phyloP scores from a whole-genome alignment of 2,797 vertebrate species.

The Sebastes baramenuke region DNA sequence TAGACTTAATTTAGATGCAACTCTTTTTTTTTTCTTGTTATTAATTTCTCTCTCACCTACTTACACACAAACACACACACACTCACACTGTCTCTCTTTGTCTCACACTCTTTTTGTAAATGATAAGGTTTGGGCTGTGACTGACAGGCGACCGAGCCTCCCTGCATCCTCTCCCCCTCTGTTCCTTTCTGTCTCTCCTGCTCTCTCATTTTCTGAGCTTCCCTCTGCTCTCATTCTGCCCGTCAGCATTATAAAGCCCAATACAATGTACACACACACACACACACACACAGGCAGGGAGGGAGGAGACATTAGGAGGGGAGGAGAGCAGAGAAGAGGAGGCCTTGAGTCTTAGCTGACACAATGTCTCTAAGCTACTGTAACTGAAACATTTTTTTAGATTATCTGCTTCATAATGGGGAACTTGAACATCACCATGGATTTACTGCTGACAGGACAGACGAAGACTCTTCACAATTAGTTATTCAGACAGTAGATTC shows the following conservation, averaged over 20 bases:
- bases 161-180: slow-evolving; percentile 17
- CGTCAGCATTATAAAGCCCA: slow-evolving; percentile 77
- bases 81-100: neutral
- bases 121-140: slow-evolving; percentile 57
- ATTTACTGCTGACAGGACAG: slow-evolving; percentile 36
- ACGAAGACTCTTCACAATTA: slow-evolving; percentile 17
- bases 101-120: slow-evolving; percentile 41
- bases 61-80: slow-evolving; percentile 2
- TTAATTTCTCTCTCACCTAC: slow-evolving; percentile 51
- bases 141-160: slow-evolving; percentile 60
- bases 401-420: slow-evolving; percentile 34
- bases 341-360: slow-evolving; percentile 56
- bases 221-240: slow-evolving; percentile 78
- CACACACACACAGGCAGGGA: neutral
- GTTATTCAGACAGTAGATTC: slow-evolving; percentile 8
- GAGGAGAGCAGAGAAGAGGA: slow-evolving; percentile 35
- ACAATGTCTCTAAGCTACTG: slow-evolving; percentile 58
- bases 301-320: slow-evolving; percentile 43
- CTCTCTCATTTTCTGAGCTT: slow-evolving; percentile 61
- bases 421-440: slow-evolving; percentile 38
- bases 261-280: slow-evolving; percentile 33
- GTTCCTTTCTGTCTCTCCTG: neutral
- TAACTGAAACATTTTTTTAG: slow-evolving; percentile 43
- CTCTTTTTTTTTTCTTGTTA: slow-evolving; percentile 39
- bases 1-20: slow-evolving; percentile 59